Percentiles rank a stretch among this genome's conserved stretches.
Conservation (phyloP, 2,888 invertebrate genomes). For the Erannis defoliaria region DNA sequence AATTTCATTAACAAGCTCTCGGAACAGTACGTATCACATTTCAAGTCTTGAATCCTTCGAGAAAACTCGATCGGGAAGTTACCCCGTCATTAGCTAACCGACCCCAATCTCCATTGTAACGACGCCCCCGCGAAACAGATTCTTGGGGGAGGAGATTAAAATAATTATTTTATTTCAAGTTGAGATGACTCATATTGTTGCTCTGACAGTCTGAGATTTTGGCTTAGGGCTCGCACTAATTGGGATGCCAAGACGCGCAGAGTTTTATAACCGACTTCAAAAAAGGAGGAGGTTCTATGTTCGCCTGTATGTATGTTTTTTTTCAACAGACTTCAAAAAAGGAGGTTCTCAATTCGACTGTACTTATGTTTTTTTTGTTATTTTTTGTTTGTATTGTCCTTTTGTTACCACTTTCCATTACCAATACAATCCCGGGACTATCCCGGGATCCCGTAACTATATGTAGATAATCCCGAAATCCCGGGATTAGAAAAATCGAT, state of each 20-base stretch:
- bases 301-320: no score
- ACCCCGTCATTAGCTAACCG: constrained; percentile 39
- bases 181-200: constrained; percentile 28
- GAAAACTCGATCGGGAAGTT: constrained; percentile 31
- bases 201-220: constrained; percentile 19
- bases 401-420: no score
- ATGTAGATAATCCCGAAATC: no score
- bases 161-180: constrained; percentile 36
- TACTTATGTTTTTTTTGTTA: no score
- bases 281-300: no score
- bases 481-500: no score
- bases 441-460: no score
- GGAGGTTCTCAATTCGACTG: no score
- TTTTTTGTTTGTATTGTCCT: no score
- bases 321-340: no score
- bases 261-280: no score
- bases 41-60: constrained; percentile 16
- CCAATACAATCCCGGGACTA: no score
- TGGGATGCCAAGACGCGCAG: neutral
- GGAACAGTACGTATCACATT: constrained; percentile 8
- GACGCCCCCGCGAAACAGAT: constrained; percentile 23
- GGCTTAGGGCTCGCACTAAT: neutral
- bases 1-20: constrained; percentile 20
- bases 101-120: constrained; percentile 44
- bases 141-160: constrained; percentile 28